phyloP scores from a whole-genome alignment of 2,888 invertebrate species.

The Tetragonula carbonaria region DNA sequence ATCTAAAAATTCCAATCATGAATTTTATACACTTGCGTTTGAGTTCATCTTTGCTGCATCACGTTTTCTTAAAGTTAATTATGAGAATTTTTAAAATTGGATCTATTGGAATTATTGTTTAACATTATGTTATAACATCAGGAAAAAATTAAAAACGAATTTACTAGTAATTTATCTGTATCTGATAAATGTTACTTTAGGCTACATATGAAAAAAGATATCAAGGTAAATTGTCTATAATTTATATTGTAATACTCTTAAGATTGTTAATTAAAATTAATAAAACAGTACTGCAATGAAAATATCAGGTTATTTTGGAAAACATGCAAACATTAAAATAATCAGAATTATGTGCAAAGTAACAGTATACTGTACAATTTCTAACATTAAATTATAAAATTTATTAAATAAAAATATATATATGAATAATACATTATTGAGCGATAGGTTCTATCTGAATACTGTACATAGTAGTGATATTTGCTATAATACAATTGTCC shows the following conservation, averaged over 20 bases:
- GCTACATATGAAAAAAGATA: constrained; percentile 60
- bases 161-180: constrained; percentile 62
- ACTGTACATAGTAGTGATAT: constrained; percentile 64
- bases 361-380: constrained; percentile 37
- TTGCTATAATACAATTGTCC: constrained; percentile 52
- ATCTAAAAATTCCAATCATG: constrained; percentile 73
- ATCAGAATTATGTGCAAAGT: constrained; percentile 22
- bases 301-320: constrained; percentile 49
- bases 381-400: constrained; percentile 61
- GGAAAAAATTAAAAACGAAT: constrained; percentile 28
- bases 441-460: constrained; percentile 62
- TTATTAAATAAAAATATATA: constrained; percentile 68
- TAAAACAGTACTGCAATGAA: constrained; percentile 66
- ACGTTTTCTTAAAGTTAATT: constrained; percentile 37
- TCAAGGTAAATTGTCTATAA: constrained; percentile 72
- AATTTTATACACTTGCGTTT: constrained; percentile 64
- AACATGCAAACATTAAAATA: constrained; percentile 36
- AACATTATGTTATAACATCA: constrained; percentile 50
- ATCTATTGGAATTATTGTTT: constrained; percentile 31
- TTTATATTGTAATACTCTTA: constrained; percentile 77
- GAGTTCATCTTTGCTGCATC: constrained; percentile 38
- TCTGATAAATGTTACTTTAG: constrained; percentile 75
- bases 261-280: constrained; percentile 79
- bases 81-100: constrained; percentile 24
- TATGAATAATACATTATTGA: constrained; percentile 60